Evolutionary conservation across 2,113 vertebrate genomes (phyloP).

Genomic region (Baryphthengus martii): DNA sequence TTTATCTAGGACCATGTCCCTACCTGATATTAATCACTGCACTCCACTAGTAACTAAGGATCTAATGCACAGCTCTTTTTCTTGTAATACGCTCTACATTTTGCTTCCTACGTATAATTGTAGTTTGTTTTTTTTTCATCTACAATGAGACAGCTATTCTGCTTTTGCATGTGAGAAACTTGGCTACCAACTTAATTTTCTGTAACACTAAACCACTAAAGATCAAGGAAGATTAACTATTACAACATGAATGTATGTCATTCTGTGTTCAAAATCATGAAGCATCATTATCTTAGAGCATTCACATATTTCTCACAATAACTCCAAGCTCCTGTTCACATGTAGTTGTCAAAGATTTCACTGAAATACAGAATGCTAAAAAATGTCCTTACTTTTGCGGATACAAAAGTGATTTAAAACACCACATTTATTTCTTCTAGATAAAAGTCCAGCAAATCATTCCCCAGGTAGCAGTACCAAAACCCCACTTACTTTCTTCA

Average conservation of each 20-base stretch:
- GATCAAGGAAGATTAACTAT: background rate
- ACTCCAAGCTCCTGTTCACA: background rate
- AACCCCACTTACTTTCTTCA: background rate
- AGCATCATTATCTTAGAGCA: background rate
- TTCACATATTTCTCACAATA: background rate
- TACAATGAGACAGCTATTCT: background rate
- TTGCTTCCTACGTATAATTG: background rate
- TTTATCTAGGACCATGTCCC: background rate
- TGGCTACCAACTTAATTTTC: background rate
- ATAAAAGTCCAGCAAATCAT: background rate
- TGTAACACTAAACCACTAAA: background rate
- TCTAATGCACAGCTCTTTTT: background rate
- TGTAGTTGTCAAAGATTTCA: background rate
- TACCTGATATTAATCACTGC: background rate
- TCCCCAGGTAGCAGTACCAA: background rate
- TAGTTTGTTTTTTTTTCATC: background rate
- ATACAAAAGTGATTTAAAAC: background rate
- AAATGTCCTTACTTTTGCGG: background rate
- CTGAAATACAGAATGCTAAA: background rate
- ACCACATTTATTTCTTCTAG: background rate
- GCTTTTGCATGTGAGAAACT: background rate
- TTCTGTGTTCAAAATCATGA: background rate
- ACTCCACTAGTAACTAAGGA: background rate
- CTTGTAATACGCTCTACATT: background rate
- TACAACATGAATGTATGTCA: background rate